phyloP scores from a whole-genome alignment of 2,113 vertebrate genomes.

The Barbus barbus region DNA sequence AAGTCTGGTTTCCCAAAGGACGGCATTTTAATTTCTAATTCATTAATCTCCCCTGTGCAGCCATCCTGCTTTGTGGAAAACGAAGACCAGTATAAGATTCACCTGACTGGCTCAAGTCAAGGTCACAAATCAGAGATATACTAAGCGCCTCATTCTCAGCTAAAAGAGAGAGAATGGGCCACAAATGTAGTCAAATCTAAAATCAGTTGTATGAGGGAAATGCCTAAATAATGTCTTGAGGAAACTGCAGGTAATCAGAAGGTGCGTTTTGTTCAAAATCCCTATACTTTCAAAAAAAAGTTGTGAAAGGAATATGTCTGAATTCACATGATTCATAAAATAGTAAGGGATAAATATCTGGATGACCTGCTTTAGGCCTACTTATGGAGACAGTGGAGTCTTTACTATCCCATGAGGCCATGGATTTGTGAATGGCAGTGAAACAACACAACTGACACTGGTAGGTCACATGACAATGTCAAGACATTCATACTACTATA shows the following conservation, averaged over 20 bases:
- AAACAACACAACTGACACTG: not conserved
- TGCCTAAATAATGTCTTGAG: not conserved
- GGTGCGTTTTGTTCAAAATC: not conserved
- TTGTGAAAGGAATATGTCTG: not conserved
- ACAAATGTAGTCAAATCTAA: not conserved
- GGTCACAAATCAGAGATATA: conserved; percentile 26
- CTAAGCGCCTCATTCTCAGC: not conserved
- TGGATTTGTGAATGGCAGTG: not conserved
- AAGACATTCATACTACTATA: not conserved
- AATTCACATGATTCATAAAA: not conserved
- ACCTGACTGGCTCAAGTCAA: conserved; percentile 31
- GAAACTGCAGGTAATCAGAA: not conserved
- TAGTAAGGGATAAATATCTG: not conserved
- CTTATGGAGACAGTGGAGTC: not conserved
- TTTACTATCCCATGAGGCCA: not conserved
- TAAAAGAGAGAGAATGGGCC: not conserved
- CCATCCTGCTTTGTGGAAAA: conserved; percentile 30
- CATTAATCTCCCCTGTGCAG: conserved; percentile 51
- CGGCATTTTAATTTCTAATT: conserved; percentile 61
- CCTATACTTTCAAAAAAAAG: too few relatives aligned
- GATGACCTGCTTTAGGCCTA: not conserved
- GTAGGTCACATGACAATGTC: not conserved
- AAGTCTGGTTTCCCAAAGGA: conserved; percentile 45
- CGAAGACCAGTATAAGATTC: conserved; percentile 6
- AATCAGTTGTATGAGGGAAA: not conserved